A percentile compares a stretch with the other conserved stretches of the same genome.
These are phyloP conservation scores for Heliconius charithonia DNA, from an alignment of 2,888 invertebrate species.

Conservation along the genomic window DNA sequence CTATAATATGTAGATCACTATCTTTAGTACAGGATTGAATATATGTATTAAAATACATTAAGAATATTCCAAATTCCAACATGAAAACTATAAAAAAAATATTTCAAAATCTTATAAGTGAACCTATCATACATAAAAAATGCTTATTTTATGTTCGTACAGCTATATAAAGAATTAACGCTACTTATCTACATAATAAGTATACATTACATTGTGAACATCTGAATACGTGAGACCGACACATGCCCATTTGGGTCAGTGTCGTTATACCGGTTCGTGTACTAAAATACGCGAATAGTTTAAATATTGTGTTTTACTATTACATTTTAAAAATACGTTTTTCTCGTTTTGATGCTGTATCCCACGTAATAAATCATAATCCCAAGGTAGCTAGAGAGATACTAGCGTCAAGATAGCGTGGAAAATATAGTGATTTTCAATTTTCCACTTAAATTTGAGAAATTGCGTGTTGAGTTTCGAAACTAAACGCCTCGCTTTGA, in stretches of 20 bases:
- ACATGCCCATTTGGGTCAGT: conserved; percentile 41
- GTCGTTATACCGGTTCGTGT: conserved; percentile 38
- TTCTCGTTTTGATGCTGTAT: not conserved
- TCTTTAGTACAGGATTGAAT: no score
- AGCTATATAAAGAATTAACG: not conserved
- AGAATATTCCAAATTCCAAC: not conserved
- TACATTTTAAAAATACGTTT: not conserved
- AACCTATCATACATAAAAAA: not conserved
- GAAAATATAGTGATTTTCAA: not conserved
- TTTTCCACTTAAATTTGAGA: not conserved
- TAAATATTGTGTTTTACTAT: conserved; percentile 3
- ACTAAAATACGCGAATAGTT: conserved; percentile 20
- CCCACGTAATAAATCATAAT: no score
- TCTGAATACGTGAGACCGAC: conserved; percentile 11
- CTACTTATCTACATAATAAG: not conserved
- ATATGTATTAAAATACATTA: no score
- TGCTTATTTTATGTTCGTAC: not conserved
- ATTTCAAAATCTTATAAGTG: not conserved
- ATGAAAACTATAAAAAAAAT: not conserved
- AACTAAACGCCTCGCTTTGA: not conserved
- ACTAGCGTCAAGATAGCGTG: not conserved
- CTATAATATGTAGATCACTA: no score
- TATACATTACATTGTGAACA: not conserved
- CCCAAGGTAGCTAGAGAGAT: no score
- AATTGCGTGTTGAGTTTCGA: not conserved